Conservation (phyloP, 2,888 invertebrate species). For the Dynastes hyllus region DNA sequence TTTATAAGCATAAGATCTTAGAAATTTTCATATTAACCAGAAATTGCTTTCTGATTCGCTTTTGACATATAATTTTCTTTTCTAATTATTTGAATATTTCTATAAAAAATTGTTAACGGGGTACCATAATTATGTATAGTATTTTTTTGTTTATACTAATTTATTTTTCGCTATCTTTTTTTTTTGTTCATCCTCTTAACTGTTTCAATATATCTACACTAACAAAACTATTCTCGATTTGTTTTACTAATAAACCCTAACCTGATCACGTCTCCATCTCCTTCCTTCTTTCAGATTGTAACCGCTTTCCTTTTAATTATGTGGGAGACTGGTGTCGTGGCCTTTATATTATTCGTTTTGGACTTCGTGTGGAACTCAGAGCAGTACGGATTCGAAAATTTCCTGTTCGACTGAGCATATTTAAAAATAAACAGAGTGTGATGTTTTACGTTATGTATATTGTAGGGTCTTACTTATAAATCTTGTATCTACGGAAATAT, state of each 20-base stretch:
- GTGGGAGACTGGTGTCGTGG: constrained; percentile 63
- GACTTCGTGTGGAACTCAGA: constrained; percentile 70
- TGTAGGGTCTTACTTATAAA: constrained; percentile 11
- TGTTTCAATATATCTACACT: constrained; percentile 44
- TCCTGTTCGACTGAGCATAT: constrained; percentile 52
- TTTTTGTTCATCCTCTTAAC: constrained; percentile 39
- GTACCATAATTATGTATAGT: too few relatives aligned
- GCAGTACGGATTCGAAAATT: constrained; percentile 61
- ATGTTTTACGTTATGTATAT: background rate
- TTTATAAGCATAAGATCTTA: too few relatives aligned
- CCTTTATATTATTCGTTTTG: constrained; percentile 63
- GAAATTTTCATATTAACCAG: too few relatives aligned
- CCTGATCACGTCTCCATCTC: constrained; percentile 31
- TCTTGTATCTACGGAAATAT: constrained; percentile 17
- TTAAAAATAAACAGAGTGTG: background rate
- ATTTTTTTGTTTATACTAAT: constrained; percentile 16
- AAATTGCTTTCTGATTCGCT: too few relatives aligned
- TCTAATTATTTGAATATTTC: too few relatives aligned
- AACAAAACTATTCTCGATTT: constrained; percentile 51
- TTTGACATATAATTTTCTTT: too few relatives aligned
- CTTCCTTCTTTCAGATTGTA: constrained; percentile 61
- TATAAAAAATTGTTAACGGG: too few relatives aligned
- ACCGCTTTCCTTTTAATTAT: constrained; percentile 56
- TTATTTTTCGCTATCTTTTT: constrained; percentile 17
- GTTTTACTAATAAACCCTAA: constrained; percentile 50